Evolutionary conservation across 2,888 invertebrate genomes (phyloP).

Genomic region (Bhutanitis thaidina): DNA sequence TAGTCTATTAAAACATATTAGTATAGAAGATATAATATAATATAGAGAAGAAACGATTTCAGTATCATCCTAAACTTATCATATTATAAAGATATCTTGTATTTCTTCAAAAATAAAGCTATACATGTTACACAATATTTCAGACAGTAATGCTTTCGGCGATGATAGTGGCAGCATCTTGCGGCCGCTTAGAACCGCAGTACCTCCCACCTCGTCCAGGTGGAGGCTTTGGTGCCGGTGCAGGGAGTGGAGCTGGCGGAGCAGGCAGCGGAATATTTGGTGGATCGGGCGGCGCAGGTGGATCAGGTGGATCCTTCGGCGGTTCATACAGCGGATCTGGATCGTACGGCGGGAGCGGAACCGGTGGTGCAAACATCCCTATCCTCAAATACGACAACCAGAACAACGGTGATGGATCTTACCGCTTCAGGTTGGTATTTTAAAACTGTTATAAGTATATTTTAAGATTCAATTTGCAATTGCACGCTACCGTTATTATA

Average conservation of each 20-base stretch:
- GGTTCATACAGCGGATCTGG: constrained; percentile 26
- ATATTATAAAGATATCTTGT: too few species aligned
- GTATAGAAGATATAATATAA: too few species aligned
- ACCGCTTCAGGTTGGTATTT: constrained; percentile 78
- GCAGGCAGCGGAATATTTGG: constrained; percentile 31
- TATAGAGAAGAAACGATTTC: too few species aligned
- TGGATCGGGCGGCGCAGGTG: constrained; percentile 40
- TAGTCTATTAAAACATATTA: too few species aligned
- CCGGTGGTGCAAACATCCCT: constrained; percentile 63
- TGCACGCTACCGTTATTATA: too few species aligned
- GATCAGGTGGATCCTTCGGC: constrained; percentile 25
- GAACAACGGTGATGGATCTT: constrained; percentile 83
- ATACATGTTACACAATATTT: too few species aligned
- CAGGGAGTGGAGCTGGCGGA: constrained; percentile 29
- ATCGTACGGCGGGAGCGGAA: constrained; percentile 29
- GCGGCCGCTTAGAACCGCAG: constrained; percentile 55
- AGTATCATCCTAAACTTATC: too few species aligned
- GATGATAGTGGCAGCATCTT: constrained; percentile 50
- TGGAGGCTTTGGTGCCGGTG: constrained; percentile 31
- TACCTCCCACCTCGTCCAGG: constrained; percentile 48
- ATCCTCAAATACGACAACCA: constrained; percentile 82
- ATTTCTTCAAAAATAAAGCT: too few species aligned
- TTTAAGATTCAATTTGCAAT: too few species aligned
- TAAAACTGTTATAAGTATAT: too few species aligned
- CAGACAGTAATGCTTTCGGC: constrained; percentile 42